A percentile compares a stretch with the other conserved stretches of the same genome.
Conservation (phyloP, 2,797 vertebrate genomes). For the Enteromius thamalakanensis region DNA sequence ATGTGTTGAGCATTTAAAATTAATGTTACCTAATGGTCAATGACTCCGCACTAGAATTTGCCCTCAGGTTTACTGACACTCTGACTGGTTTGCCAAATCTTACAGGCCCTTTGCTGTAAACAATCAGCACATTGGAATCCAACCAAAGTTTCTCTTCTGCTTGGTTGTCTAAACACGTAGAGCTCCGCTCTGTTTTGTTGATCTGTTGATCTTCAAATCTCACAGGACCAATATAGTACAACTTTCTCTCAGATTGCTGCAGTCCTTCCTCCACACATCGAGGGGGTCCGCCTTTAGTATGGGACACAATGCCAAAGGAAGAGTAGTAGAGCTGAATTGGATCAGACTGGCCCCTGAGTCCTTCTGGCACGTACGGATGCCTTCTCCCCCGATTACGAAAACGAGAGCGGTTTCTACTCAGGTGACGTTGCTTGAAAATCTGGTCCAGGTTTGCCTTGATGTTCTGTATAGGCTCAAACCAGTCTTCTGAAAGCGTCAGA, state of each 20-base stretch:
- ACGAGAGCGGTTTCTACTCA: slow-evolving; percentile 44
- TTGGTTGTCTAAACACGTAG: slow-evolving; percentile 58
- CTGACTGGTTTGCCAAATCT: slow-evolving; percentile 66
- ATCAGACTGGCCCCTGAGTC: slow-evolving; percentile 53
- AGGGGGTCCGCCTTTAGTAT: slow-evolving; percentile 44
- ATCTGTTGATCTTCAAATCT: slow-evolving; percentile 55
- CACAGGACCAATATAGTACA: slow-evolving; percentile 69
- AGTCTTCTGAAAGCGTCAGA: slow-evolving; percentile 68
- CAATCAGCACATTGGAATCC: slow-evolving; percentile 72
- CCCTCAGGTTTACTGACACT: slow-evolving; percentile 71
- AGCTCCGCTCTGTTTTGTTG: slow-evolving; percentile 54
- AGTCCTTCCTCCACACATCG: slow-evolving; percentile 66
- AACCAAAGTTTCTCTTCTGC: slow-evolving; percentile 68
- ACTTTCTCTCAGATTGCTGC: slow-evolving; percentile 65
- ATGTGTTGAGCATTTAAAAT: background rate
- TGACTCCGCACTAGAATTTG: slow-evolving; percentile 70
- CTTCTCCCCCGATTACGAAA: slow-evolving; percentile 40
- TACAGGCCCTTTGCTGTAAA: slow-evolving; percentile 70
- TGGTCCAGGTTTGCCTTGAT: slow-evolving; percentile 52
- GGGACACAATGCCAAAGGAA: slow-evolving; percentile 49
- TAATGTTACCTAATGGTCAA: slow-evolving; percentile 72
- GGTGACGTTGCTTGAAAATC: slow-evolving; percentile 35
- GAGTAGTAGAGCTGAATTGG: slow-evolving; percentile 77
- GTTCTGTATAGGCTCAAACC: slow-evolving; percentile 63
- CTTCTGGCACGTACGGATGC: slow-evolving; percentile 35